Evolutionary conservation across 2,888 invertebrate genomes (phyloP).

Genomic region (Agriopis aurantiaria): DNA sequence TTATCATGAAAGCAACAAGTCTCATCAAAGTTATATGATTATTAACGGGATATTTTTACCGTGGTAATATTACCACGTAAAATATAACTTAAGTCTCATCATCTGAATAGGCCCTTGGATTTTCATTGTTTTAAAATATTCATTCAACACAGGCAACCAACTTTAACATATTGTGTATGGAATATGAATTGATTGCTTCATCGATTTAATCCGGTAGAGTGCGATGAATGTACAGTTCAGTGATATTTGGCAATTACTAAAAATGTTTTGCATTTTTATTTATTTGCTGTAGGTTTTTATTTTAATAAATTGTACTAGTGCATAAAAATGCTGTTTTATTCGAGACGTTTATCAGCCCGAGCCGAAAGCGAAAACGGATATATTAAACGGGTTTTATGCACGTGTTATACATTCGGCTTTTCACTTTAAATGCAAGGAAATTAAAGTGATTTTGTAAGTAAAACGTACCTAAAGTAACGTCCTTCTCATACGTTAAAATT

Average conservation of each 20-base stretch:
- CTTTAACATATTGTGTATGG: conserved; percentile 10
- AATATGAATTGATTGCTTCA: conserved; percentile 10
- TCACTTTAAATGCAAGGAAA: too few species aligned
- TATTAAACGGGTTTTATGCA: too few species aligned
- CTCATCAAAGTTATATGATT: too few species aligned
- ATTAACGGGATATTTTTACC: too few species aligned
- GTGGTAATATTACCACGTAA: too few species aligned
- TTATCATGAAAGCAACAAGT: neutral
- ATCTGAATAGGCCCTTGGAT: neutral
- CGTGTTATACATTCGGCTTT: too few species aligned
- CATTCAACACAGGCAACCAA: neutral
- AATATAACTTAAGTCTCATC: neutral
- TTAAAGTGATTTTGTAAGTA: too few species aligned
- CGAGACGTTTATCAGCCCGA: too few species aligned
- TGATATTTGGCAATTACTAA: conserved; percentile 8
- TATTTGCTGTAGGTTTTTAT: neutral
- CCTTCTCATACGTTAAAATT: too few species aligned
- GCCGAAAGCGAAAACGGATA: too few species aligned
- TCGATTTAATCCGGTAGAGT: conserved; percentile 16
- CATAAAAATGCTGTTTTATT: too few species aligned
- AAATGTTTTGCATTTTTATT: neutral
- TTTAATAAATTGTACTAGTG: neutral
- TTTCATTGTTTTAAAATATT: conserved; percentile 3
- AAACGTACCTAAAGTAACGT: too few species aligned
- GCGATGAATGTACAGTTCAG: neutral